Evolutionary conservation across 2,113 vertebrate species (phyloP), one percentile per base, ranked within the genome.

Genomic region (Heptranchias perlo): DNA sequence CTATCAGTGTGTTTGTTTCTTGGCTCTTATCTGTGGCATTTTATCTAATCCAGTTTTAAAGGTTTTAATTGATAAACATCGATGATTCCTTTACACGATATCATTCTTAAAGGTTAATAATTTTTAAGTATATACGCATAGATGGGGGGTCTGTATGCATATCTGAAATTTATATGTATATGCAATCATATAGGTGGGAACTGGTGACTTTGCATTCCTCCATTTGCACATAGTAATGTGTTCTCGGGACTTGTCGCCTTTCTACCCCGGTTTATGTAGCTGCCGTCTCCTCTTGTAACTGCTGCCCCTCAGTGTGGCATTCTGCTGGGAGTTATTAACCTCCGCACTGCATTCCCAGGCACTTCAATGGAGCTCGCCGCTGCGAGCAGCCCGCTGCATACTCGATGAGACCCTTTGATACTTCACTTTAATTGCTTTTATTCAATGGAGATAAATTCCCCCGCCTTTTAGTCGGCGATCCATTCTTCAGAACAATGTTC

Each of bases 301-400:
- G 84, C 84, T 47, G 82, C n/a, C n/a, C 44, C 84, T 98, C 98
- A 98, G 97, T 96, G 97, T 97, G 73, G 97, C 97, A 97, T 98
- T 98, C 97, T 98, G 98, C 97, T 98, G 93, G 97, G 97, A 97
- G 97, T 98, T 98, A 98, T 98, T 98, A 99, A 98, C 98, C 98
- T 98, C 97, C 96, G 97, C 97, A 97, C 97, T 96, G 96, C 97
- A 97, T 98, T 98, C 98, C 98, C 98, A 98, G 98, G 97, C 96
- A 97, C 96, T 97, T 98, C 98, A 98, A 98, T 98, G 97, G 98
- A 97, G 96, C 97, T 97, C 96, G 97, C 97, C 97, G 98, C 97
- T 96, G 98, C 97, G 97, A 98, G 98, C 97, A 98, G 97, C 98
- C 98, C 98, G 98, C 98, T 98, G 98, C 98, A 98, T 98, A 98